Evolutionary conservation across 2,797 vertebrate genomes (phyloP).

Genomic region (Etheostoma perlongum): DNA sequence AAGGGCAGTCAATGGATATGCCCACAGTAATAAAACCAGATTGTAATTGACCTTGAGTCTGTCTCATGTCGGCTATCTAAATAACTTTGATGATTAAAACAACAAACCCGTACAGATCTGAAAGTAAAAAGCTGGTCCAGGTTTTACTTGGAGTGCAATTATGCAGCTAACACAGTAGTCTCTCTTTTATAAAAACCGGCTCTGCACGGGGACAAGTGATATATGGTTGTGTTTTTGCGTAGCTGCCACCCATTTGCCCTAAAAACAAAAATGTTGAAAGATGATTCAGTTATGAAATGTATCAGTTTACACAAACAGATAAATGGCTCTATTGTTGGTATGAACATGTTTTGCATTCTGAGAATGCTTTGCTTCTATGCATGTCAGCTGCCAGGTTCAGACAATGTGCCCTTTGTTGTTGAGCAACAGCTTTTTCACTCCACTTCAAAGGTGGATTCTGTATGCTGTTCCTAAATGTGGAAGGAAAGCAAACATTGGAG

Average conservation of each 20-base stretch:
- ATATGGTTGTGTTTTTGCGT: not conserved
- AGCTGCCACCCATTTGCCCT: slow-evolving; percentile 7
- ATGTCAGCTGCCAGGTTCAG: slow-evolving; percentile 72
- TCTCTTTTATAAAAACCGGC: not conserved
- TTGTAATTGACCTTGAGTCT: not conserved
- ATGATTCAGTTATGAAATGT: slow-evolving; percentile 45
- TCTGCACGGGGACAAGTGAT: not conserved
- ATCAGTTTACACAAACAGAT: slow-evolving; percentile 67
- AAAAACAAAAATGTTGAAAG: slow-evolving; percentile 29
- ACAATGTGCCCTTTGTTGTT: slow-evolving; percentile 81
- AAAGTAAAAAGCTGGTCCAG: not conserved
- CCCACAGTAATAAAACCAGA: slow-evolving; percentile 2
- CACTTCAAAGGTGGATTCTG: slow-evolving; percentile 77
- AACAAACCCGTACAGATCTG: not conserved
- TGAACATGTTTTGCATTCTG: slow-evolving; percentile 80
- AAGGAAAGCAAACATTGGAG: slow-evolving; percentile 57
- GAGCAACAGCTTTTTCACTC: slow-evolving; percentile 75
- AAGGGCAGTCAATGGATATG: slow-evolving; percentile 2
- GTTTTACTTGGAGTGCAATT: not conserved
- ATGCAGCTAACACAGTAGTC: not conserved
- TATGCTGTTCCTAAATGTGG: slow-evolving; percentile 58
- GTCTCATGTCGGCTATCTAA: not conserved
- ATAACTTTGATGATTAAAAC: slow-evolving; percentile 13
- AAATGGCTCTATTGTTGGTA: slow-evolving; percentile 63
- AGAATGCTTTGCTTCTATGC: slow-evolving; percentile 77